Evolutionary conservation across 2,888 invertebrate species (phyloP).

Genomic region (Podabrus alpinus): DNA sequence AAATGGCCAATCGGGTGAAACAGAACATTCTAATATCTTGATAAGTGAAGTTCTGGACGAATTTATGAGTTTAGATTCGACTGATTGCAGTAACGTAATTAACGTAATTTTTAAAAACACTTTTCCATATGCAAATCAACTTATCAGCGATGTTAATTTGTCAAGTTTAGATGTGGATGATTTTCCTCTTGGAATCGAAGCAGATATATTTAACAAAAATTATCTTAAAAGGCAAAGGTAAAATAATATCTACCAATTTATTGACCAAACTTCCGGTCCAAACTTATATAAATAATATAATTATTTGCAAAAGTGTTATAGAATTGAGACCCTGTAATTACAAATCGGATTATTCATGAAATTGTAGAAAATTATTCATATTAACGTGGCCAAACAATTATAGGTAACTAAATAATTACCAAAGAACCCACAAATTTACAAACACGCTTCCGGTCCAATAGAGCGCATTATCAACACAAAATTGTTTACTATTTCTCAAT

Average conservation of each 20-base stretch:
- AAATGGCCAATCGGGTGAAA: conserved; percentile 15
- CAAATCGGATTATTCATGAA: neutral
- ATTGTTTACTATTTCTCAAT: too few species aligned
- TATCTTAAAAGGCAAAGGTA: conserved; percentile 35
- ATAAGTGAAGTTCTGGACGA: conserved; percentile 50
- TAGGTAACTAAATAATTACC: neutral
- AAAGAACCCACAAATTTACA: neutral
- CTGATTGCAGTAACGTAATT: conserved; percentile 47
- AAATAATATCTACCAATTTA: neutral
- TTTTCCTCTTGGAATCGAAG: conserved; percentile 54
- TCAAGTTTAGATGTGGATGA: conserved; percentile 46
- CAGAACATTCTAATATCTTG: conserved; percentile 36
- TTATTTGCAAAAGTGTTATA: too few species aligned
- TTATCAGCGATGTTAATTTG: conserved; percentile 48
- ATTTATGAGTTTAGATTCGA: conserved; percentile 46
- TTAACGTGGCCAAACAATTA: neutral
- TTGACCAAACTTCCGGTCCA: too few species aligned
- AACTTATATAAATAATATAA: too few species aligned
- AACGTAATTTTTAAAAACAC: conserved; percentile 52
- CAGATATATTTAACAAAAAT: conserved; percentile 47
- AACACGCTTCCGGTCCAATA: neutral
- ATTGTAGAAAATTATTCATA: neutral
- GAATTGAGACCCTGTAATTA: too few species aligned
- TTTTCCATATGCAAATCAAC: conserved; percentile 50
- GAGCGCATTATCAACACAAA: too few species aligned